Conservation (phyloP, 1,140 invertebrate species). For the Anoplolepis gracilipes region DNA sequence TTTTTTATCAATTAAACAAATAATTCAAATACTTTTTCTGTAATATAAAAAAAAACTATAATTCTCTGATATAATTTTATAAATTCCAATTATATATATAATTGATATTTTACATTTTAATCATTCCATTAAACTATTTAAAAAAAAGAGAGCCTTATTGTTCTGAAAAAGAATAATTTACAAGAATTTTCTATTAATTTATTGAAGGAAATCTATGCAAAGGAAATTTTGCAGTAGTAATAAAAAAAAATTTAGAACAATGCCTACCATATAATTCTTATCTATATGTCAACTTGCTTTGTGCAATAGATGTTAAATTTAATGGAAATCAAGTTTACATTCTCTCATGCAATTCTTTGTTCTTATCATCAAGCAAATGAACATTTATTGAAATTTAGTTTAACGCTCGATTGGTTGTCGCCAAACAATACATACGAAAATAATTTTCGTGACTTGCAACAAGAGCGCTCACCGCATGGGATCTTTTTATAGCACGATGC, state of each 20-base stretch:
- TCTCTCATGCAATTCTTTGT: background rate
- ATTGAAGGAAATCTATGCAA: slow-evolving; percentile 2
- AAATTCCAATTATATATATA: background rate
- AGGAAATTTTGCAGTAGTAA: background rate
- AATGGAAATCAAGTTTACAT: background rate
- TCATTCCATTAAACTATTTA: background rate
- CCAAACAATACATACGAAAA: slow-evolving; percentile 32
- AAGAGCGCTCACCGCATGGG: background rate
- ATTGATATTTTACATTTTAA: background rate
- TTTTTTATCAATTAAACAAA: background rate
- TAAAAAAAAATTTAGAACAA: background rate
- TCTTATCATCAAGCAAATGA: background rate
- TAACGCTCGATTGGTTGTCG: background rate
- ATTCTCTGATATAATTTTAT: background rate
- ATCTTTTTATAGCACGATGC: slow-evolving; percentile 53
- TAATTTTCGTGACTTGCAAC: slow-evolving; percentile 39
- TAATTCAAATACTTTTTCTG: background rate
- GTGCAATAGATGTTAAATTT: background rate
- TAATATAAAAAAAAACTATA: no score
- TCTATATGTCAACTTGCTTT: background rate
- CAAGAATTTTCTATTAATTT: background rate
- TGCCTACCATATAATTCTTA: slow-evolving; percentile 8
- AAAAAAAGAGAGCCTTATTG: background rate
- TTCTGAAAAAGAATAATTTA: background rate
- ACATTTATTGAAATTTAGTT: background rate